These are phyloP conservation scores for Stenichneumon culpator DNA, from an alignment of 2,888 invertebrate species.

Conservation along the genomic window DNA sequence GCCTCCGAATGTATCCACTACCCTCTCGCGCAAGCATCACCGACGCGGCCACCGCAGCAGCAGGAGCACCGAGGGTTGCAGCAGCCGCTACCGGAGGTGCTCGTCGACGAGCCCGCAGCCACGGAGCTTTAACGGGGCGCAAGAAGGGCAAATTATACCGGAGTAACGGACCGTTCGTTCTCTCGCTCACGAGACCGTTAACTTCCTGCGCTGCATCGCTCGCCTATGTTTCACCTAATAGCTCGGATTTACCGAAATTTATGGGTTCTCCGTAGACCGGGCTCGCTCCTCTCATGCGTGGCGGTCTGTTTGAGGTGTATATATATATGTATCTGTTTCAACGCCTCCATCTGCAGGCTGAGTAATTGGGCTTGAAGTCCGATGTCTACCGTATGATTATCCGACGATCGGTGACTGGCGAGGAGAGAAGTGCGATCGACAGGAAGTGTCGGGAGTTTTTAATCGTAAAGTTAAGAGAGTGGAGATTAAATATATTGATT, in stretches of 20 bases:
- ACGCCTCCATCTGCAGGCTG: not conserved
- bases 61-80: not conserved
- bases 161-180: conserved; percentile 37
- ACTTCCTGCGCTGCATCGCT: conserved; percentile 33
- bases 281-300: conserved; percentile 44
- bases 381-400: not conserved
- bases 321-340: not conserved
- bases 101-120: conserved; percentile 56
- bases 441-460: too few species aligned
- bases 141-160: conserved; percentile 77
- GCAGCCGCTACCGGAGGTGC: conserved; percentile 36
- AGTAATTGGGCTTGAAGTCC: conserved; percentile 11
- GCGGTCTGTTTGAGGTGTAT: too few species aligned
- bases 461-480: too few species aligned
- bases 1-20: conserved; percentile 47
- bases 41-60: conserved; percentile 4
- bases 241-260: conserved; percentile 77
- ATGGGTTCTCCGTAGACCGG: conserved; percentile 66
- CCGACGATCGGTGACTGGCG: not conserved
- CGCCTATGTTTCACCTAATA: conserved; percentile 73
- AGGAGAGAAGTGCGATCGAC: too few species aligned
- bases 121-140: conserved; percentile 67
- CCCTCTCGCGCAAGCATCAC: conserved; percentile 33
- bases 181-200: conserved; percentile 36
- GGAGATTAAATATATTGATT: too few species aligned